Evolutionary conservation across 2,113 vertebrate species (phyloP), one percentile per base, ranked within the genome.

Genomic region (Mirza zaza): DNA sequence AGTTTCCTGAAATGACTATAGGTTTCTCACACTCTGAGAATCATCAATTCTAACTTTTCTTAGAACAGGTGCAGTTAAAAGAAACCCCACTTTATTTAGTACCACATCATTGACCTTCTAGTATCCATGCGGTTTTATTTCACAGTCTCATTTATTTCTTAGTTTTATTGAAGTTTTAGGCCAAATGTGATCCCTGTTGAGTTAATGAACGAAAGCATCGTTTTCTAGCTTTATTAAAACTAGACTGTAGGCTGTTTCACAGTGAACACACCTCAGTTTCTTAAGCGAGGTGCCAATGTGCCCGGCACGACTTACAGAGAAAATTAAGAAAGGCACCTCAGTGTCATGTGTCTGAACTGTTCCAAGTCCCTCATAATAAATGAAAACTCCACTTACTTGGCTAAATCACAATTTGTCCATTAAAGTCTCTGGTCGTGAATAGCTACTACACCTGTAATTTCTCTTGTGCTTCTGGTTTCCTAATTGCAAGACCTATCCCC

Each of bases 91-190:
- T 88, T 93, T 80, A 61, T 68, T 86, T 77, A 59, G 45, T 50
- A 17, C 21, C 6, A 0, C n/a, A 4, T 75, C 70, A 89, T n/a
- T 6, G 0, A 45, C 39, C 50, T 86, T 91, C 42, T 42, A 42
- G 34, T n/a, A 52, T 86, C 84, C 70, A 67, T 18, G 86, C 4
- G 12, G 48, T 84, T 92, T 84, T 90, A 67, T 77, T 87, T 92
- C 50, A 34, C 32, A 42, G 20, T 75, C 70, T 87, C 59, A 48
- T 87, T 95, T 90, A 71, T 87, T 91, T 93, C 48, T 89, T n/a
- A 32, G 8, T 23, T 95, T 97, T 94, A 92, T 86, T 95, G 67
- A 94, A 91, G 73, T 94, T 93, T 55, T 73, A 75, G 83, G 90
- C 87, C 83, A 80, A 90, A 87, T 79, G 63, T 39, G 81, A 96